Percentiles rank a stretch among this genome's conserved stretches.
These are phyloP conservation scores for Micrasema longulum DNA, from an alignment of 1,140 invertebrate species.

Conservation along the genomic window DNA sequence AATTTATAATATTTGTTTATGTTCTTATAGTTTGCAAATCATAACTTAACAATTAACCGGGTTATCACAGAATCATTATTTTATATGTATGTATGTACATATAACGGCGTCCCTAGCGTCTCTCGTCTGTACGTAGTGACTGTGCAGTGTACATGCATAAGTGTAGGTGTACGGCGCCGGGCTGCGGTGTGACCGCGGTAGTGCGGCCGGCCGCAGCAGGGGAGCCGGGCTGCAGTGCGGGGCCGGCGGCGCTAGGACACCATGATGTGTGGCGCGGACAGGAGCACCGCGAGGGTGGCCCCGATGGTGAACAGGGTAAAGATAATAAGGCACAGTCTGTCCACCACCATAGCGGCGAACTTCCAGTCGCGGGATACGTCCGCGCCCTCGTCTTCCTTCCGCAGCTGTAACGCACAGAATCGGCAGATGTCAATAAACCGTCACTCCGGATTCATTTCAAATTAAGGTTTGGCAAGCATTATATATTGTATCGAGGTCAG, in stretches of 20 bases:
- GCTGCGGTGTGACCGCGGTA: slow-evolving; percentile 44
- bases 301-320: slow-evolving; percentile 98
- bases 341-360: slow-evolving; percentile 99
- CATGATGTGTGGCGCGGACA: slow-evolving; percentile 96
- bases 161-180: slow-evolving; percentile 36
- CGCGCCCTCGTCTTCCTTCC: slow-evolving; percentile 89
- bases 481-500: too few species aligned
- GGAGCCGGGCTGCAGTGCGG: slow-evolving; percentile 21
- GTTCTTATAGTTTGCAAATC: slow-evolving; percentile 60
- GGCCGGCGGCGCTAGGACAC: slow-evolving; percentile 80
- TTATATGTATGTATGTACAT: slow-evolving; percentile 44
- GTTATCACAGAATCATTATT: slow-evolving; percentile 68
- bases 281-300: slow-evolving; percentile 95
- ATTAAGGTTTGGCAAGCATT: too few species aligned
- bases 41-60: slow-evolving; percentile 70
- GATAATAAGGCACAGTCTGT: slow-evolving; percentile 98
- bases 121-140: slow-evolving; percentile 38
- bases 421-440: too few species aligned
- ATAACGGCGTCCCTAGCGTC: slow-evolving; percentile 37
- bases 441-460: too few species aligned
- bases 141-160: slow-evolving; percentile 52
- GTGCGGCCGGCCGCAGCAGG: neutral
- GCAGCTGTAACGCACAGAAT: slow-evolving; percentile 77
- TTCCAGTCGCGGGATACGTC: slow-evolving; percentile 98
- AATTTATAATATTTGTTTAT: slow-evolving; percentile 35